Percentiles rank a stretch among this genome's conserved stretches.
phyloP scores from a whole-genome alignment of 2,888 invertebrate species.

The Brachyptera risi region DNA sequence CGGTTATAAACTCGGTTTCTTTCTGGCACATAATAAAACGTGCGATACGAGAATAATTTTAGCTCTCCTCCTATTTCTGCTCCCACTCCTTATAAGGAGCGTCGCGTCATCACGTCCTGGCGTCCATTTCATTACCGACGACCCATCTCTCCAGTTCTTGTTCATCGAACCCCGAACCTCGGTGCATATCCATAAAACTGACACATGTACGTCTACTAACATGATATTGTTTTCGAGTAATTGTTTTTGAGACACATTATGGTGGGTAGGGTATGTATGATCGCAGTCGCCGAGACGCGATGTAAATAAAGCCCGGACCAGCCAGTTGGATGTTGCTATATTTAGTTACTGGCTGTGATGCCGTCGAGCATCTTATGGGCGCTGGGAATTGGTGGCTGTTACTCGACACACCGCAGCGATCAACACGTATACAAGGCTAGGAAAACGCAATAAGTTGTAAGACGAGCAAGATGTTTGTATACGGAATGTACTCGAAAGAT shows the following conservation, averaged over 20 bases:
- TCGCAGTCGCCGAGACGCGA: background rate
- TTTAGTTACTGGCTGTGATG: background rate
- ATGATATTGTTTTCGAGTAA: background rate
- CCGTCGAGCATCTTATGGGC: background rate
- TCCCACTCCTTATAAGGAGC: conserved; percentile 25
- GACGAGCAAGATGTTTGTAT: too few species aligned
- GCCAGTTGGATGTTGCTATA: background rate
- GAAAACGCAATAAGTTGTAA: too few species aligned
- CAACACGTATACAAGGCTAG: too few species aligned
- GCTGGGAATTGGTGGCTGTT: background rate
- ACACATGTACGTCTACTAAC: background rate
- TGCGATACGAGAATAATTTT: conserved; percentile 25
- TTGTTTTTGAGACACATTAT: background rate
- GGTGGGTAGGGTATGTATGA: background rate
- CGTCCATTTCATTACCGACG: background rate
- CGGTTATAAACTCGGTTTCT: too few species aligned
- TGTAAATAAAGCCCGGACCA: background rate
- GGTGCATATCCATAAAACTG: background rate
- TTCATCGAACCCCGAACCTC: background rate
- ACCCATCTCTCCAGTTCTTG: background rate
- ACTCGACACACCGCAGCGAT: background rate
- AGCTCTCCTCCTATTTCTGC: conserved; percentile 28
- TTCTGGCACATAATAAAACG: conserved; percentile 21
- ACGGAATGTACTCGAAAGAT: too few species aligned
- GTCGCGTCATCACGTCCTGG: conserved; percentile 6